Base-by-base conservation (phyloP, 2,888 invertebrate genomes). In the Thymelicus acteon region DNA sequence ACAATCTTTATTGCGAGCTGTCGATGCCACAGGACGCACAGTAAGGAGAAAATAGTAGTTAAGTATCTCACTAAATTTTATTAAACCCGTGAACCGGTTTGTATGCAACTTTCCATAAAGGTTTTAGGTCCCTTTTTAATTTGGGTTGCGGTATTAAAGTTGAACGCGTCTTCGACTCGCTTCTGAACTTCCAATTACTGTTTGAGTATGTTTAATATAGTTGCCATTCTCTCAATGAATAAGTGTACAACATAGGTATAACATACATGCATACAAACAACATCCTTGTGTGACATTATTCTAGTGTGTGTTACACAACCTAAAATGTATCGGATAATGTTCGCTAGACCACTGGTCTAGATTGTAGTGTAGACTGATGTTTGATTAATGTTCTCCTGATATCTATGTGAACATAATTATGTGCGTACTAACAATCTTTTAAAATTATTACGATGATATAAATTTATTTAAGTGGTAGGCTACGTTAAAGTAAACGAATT, bases 251-350 rank as follows among this genome's bases (percentile, higher is more conserved):
- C 63, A 63, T 13, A 15, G 19, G 2, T 31, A 31, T 31, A 31
- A 31, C 31, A 31, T 5, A 31, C 31, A 31, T 31, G 5, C 31
- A 2, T 31, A 3, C 31, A 31, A 12, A 60, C 60, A 60, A 39
- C 19, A 64, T 64, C 64, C 64, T 64, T 64, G 54, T 64, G 64
- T 52, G 54, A 54, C 39, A 64, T 64, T 54, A 64, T 54, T 52
- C n/a, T 52, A 49, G 61, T 48, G 62, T 40, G 58, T 61, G 61
- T 44, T 60, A 60, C 44, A 44, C 44, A 60, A 60, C 40, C 15
- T 13, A 39, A 60, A 44, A 44, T 60, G 39, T 60, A 60, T 60
- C 60, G 31, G 60, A 40, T 60, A 60, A 60, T 60, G 60, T 60
- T 60, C 40, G 60, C 60, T 60, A 40, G 60, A 60, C 37, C 58